Conservation (phyloP, 2,113 vertebrate genomes). For the Percina caprodes region DNA sequence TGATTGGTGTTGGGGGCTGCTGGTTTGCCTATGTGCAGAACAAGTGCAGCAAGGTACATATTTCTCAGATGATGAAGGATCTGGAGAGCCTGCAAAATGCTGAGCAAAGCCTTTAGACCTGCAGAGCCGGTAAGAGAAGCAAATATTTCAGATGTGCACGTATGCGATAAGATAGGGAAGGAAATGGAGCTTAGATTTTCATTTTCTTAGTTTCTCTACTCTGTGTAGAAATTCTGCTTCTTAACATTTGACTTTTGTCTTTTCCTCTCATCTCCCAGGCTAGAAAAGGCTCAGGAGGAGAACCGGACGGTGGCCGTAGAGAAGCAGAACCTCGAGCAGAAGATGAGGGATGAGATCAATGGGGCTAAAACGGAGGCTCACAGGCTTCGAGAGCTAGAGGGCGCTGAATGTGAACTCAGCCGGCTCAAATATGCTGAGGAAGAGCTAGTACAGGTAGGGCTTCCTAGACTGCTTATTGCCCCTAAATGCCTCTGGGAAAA, state of each 20-base stretch:
- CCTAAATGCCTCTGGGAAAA: not conserved
- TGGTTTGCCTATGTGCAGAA: conserved; percentile 99
- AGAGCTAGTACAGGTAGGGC: conserved; percentile 93
- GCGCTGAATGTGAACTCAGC: conserved; percentile 95
- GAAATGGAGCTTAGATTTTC: not conserved
- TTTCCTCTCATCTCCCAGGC: conserved; percentile 73
- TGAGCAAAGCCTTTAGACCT: conserved; percentile 95
- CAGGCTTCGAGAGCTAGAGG: conserved; percentile 91
- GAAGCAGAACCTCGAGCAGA: conserved; percentile 98
- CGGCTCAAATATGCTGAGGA: conserved; percentile 97
- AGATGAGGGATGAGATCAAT: conserved; percentile 97
- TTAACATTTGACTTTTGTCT: not conserved
- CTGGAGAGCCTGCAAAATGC: conserved; percentile 96
- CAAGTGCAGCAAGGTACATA: conserved; percentile 95
- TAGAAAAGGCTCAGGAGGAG: conserved; percentile 98
- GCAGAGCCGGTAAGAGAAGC: conserved; percentile 89
- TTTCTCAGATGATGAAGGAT: conserved; percentile 99
- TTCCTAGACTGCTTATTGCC: too few relatives aligned
- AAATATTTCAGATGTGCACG: not conserved
- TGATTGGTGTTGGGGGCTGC: conserved; percentile 97
- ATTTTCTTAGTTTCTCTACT: not conserved
- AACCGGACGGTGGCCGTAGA: conserved; percentile 97
- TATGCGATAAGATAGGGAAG: not conserved
- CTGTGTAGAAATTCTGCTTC: not conserved
- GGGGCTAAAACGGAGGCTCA: conserved; percentile 96